Conservation (phyloP, 2,113 vertebrate species). For the Phylloscopus trochilus region DNA sequence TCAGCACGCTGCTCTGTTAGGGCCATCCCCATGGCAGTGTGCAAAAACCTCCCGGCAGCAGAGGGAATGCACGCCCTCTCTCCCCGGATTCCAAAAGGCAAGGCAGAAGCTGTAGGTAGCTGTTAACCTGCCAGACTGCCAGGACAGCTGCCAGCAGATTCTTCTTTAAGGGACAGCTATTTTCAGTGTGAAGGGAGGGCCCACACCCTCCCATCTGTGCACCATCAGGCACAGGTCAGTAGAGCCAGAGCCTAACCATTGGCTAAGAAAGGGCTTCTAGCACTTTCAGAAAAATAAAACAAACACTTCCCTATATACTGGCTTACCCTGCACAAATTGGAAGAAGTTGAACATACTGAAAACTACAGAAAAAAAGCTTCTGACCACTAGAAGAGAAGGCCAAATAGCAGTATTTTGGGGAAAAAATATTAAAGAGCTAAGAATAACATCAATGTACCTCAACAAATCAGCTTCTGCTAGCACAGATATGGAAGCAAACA, state of each 20-base stretch:
- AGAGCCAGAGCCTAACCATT: background rate
- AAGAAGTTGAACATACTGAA: background rate
- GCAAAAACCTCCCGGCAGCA: background rate
- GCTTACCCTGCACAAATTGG: background rate
- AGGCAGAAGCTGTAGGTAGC: background rate
- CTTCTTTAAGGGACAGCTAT: background rate
- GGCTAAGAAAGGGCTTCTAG: background rate
- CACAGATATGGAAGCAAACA: background rate
- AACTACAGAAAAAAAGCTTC: background rate
- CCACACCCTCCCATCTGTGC: background rate
- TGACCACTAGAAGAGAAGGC: background rate
- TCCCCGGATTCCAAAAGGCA: background rate
- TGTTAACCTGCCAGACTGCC: background rate
- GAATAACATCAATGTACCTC: background rate
- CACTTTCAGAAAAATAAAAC: background rate
- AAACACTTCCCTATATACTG: background rate
- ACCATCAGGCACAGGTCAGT: background rate
- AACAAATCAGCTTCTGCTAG: background rate
- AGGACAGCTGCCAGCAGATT: background rate
- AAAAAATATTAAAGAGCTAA: background rate
- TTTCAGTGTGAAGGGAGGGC: background rate
- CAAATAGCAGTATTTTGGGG: background rate
- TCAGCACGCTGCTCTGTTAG: background rate
- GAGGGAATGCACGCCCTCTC: background rate
- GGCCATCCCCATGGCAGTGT: background rate